Evolutionary conservation across 1,140 invertebrate species (phyloP).

Genomic region (Zaprionus inermis): DNA sequence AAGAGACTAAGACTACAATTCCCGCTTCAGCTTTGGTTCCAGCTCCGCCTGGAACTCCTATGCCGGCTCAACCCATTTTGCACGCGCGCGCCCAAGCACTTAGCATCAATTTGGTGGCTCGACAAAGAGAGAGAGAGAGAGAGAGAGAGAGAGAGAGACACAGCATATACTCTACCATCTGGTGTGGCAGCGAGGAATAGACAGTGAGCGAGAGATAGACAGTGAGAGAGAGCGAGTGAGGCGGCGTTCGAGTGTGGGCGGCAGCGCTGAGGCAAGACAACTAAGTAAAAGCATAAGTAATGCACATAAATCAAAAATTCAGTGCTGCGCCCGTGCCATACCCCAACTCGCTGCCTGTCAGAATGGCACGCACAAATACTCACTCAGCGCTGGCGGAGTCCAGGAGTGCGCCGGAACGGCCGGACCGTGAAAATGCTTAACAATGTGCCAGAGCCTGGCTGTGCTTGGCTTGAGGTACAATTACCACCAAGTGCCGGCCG

Average conservation of each 20-base stretch:
- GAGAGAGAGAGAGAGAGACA: neutral
- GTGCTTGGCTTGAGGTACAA: constrained; percentile 52
- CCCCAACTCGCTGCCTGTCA: constrained; percentile 66
- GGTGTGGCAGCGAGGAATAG: too few species aligned
- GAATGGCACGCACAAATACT: constrained; percentile 81
- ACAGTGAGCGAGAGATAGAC: constrained; percentile 2
- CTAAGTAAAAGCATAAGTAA: constrained; percentile 83
- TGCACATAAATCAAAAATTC: constrained; percentile 83
- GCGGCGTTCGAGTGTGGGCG: neutral
- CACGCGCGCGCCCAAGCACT: constrained; percentile 79
- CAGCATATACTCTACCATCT: too few species aligned
- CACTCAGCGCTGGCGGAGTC: constrained; percentile 51
- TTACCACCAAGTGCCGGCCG: constrained; percentile 70
- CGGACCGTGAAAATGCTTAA: constrained; percentile 57
- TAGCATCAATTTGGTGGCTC: constrained; percentile 80
- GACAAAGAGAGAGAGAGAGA: constrained; percentile 28
- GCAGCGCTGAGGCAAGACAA: constrained; percentile 52
- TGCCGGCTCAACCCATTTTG: constrained; percentile 71
- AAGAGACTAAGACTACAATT: neutral
- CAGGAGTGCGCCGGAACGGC: neutral
- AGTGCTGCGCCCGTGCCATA: constrained; percentile 58
- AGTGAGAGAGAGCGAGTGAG: constrained; percentile 2
- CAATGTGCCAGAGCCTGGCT: constrained; percentile 62
- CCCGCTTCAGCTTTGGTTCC: constrained; percentile 11
- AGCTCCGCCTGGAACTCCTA: neutral